Percentiles rank a stretch among this genome's conserved stretches.
Conservation (phyloP, 2,797 vertebrate genomes). For the Jordanella pulchra region DNA sequence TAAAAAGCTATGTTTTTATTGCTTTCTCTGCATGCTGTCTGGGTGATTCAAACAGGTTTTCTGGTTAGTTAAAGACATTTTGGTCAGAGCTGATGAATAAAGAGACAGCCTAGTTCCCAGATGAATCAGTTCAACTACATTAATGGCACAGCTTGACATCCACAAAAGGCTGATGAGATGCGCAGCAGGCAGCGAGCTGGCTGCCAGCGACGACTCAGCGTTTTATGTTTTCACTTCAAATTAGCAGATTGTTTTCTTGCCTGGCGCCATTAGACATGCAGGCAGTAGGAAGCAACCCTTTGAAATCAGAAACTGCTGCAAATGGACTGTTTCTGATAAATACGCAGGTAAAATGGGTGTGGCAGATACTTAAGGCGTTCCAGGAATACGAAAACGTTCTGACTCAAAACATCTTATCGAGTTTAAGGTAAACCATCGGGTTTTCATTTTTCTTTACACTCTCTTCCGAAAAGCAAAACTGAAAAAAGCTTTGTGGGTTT, state of each 20-base stretch:
- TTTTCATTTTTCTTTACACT: constrained; percentile 11
- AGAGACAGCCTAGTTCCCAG: constrained; percentile 27
- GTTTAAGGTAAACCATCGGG: constrained; percentile 47
- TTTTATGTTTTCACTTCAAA: constrained; percentile 34
- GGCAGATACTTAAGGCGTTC: constrained; percentile 21
- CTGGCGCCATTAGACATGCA: background rate
- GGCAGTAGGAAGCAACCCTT: constrained; percentile 17
- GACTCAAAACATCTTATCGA: constrained; percentile 24
- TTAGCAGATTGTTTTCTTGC: constrained; percentile 30
- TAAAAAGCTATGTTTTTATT: background rate
- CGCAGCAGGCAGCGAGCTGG: constrained; percentile 12
- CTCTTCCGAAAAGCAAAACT: constrained; percentile 89
- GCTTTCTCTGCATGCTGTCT: background rate
- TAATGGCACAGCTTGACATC: constrained; percentile 18
- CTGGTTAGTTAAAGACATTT: background rate
- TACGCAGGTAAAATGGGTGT: constrained; percentile 30
- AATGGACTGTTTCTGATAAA: constrained; percentile 47
- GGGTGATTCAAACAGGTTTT: background rate
- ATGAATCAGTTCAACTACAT: constrained; percentile 34
- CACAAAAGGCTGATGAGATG: constrained; percentile 28
- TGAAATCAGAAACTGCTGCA: constrained; percentile 24
- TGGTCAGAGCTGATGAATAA: background rate
- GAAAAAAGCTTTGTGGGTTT: constrained; percentile 91
- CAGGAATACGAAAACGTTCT: constrained; percentile 36
- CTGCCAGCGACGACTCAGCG: constrained; percentile 12